Evolutionary conservation across 2,113 vertebrate genomes (phyloP).

Genomic region (Copsychus sechellarum): DNA sequence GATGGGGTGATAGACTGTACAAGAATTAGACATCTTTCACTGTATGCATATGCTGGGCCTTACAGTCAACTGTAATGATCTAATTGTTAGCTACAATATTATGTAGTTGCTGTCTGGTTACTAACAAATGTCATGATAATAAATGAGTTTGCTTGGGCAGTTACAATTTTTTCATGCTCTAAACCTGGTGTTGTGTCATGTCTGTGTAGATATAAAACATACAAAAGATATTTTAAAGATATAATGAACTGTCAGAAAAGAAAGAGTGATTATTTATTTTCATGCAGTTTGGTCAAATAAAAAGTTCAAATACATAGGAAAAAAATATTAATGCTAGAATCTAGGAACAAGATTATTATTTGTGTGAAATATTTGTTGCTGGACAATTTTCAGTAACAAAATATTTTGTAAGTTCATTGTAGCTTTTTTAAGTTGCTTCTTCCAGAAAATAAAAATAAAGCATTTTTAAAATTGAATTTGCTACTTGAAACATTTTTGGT

Average conservation of each 20-base stretch:
- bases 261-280: background rate
- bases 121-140: background rate
- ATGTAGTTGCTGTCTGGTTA: background rate
- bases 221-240: background rate
- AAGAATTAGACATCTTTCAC: background rate
- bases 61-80: background rate
- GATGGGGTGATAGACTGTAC: background rate
- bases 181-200: background rate
- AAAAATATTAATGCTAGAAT: background rate
- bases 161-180: background rate
- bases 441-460: rapidly evolving
- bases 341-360: background rate
- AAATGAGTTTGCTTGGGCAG: background rate
- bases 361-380: background rate
- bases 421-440: background rate
- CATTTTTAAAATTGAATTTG: background rate
- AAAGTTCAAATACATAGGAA: background rate
- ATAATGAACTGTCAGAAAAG: background rate
- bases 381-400: background rate
- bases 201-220: background rate
- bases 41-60: background rate
- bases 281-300: background rate
- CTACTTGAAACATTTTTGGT: background rate
- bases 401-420: background rate
- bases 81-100: background rate